Evolutionary conservation across 2,797 vertebrate species (phyloP).

Genomic region (Tinamus major): DNA sequence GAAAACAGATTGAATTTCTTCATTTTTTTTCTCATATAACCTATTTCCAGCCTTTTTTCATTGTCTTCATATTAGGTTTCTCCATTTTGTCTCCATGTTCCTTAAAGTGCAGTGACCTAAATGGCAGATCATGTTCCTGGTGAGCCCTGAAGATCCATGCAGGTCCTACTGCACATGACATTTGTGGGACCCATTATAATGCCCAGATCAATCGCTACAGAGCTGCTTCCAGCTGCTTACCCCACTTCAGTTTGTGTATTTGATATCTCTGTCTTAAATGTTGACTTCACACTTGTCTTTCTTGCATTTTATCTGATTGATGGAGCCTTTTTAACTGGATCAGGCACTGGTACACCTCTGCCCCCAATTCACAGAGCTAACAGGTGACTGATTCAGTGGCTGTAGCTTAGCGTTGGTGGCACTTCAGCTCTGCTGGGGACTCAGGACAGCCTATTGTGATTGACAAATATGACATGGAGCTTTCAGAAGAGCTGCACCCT

Average conservation of each 20-base stretch:
- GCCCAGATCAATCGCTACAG: background rate
- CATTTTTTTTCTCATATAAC: background rate
- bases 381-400: background rate
- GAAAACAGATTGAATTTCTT: background rate
- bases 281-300: background rate
- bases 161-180: background rate
- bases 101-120: background rate
- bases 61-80: background rate
- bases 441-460: background rate
- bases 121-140: background rate
- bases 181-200: background rate
- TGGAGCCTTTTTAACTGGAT: background rate
- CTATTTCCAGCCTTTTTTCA: background rate
- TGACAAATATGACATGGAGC: background rate
- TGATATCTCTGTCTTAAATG: background rate
- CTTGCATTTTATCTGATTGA: background rate
- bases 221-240: background rate
- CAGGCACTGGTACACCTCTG: accelerated
- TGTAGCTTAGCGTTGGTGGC: accelerated
- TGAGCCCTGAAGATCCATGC: background rate
- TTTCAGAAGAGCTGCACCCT: background rate
- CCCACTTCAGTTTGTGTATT: background rate
- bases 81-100: background rate
- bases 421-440: background rate
- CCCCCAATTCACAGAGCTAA: background rate